Evolutionary conservation across 2,888 invertebrate species (phyloP).

Genomic region (Penaeus monodon): DNA sequence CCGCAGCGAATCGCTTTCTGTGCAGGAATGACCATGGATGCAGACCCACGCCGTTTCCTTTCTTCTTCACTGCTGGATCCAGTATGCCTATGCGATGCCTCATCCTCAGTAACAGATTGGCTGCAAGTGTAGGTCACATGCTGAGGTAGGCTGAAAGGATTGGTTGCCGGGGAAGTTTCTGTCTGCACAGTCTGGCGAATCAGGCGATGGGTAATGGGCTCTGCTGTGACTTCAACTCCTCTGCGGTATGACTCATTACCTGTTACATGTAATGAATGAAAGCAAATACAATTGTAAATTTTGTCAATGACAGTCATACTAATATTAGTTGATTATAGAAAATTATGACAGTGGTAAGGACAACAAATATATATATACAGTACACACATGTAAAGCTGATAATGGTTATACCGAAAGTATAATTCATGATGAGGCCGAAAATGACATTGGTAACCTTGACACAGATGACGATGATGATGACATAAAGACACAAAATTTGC

Average conservation of each 20-base stretch:
- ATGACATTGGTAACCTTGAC: too few relatives aligned
- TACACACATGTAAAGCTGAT: too few relatives aligned
- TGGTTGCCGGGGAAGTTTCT: background rate
- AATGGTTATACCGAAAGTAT: too few relatives aligned
- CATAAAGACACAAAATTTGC: too few relatives aligned
- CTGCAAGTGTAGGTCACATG: background rate
- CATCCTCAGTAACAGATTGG: background rate
- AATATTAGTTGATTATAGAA: too few relatives aligned
- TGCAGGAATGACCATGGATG: slow-evolving; percentile 4
- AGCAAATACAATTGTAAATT: background rate
- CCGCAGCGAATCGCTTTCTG: slow-evolving; percentile 26
- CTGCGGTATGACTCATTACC: slow-evolving; percentile 46
- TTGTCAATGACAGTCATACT: background rate
- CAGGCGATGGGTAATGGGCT: background rate
- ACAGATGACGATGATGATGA: too few relatives aligned
- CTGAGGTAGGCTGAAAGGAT: background rate
- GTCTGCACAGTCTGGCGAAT: background rate
- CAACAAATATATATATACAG: too few relatives aligned
- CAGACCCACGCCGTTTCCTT: slow-evolving; percentile 31
- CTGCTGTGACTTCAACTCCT: slow-evolving; percentile 46
- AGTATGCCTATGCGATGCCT: background rate
- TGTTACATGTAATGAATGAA: slow-evolving; percentile 1
- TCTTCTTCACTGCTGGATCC: slow-evolving; percentile 13
- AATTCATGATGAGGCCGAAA: too few relatives aligned
- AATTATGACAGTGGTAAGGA: too few relatives aligned